Percentiles rank a stretch among this genome's conserved stretches.
Conservation (phyloP, 2,113 vertebrate species). For the Sinocyclocheilus rhinocerous region DNA sequence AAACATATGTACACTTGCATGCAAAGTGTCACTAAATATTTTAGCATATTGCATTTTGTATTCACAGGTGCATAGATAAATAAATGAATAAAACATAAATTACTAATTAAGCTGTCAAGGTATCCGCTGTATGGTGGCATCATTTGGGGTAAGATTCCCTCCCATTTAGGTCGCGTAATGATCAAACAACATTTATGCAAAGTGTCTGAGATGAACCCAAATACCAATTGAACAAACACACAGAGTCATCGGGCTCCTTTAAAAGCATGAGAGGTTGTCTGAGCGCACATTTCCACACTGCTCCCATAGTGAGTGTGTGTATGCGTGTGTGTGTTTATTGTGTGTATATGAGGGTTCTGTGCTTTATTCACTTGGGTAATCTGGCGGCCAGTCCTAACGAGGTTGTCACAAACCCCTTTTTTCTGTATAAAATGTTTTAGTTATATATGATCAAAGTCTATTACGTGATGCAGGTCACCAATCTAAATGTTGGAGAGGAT, state of each 20-base stretch:
- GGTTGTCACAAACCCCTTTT: conserved; percentile 72
- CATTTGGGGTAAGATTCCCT: conserved; percentile 30
- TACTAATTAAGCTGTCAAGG: conserved; percentile 27
- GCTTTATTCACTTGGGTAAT: conserved; percentile 77
- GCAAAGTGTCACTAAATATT: conserved; percentile 47
- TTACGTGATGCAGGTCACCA: no score
- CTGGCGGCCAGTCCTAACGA: conserved; percentile 78
- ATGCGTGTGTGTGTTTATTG: conserved; percentile 13
- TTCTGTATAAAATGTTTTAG: no score
- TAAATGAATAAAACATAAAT: background rate
- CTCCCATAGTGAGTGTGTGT: conserved; percentile 68
- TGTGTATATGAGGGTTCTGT: conserved; percentile 65
- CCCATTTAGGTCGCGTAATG: conserved; percentile 68
- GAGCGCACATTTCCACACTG: conserved; percentile 77
- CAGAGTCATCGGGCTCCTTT: conserved; percentile 80
- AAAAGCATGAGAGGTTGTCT: conserved; percentile 83
- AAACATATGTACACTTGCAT: conserved; percentile 54
- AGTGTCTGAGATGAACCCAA: conserved; percentile 78
- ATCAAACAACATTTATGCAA: conserved; percentile 87
- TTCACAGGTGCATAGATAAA: conserved; percentile 16
- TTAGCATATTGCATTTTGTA: conserved; percentile 26
- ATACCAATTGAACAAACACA: conserved; percentile 93
- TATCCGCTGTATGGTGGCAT: background rate
- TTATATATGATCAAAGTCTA: no score
- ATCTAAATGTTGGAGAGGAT: no score